Evolutionary conservation across 1,140 invertebrate genomes (phyloP), one percentile per base, ranked within the genome.

Genomic region (Drosophila parabipectinata): DNA sequence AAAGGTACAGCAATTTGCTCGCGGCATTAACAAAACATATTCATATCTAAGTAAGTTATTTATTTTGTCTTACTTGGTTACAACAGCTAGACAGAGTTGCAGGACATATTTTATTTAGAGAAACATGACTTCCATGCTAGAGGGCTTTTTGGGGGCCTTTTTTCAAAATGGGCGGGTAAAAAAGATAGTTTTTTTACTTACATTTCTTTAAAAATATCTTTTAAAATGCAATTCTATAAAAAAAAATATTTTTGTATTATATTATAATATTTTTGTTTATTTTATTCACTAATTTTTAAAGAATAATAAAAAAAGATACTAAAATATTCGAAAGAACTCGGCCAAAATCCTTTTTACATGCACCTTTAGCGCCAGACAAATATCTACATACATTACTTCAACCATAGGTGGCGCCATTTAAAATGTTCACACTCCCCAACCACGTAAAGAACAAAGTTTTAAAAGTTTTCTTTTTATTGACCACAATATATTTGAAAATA

Each of bases 1-100:
- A 60, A 52, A 77, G 79, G 62, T 81, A 81, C 64, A 80, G 72
- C 52, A 64, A 72, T 69, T 75, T 67, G 56, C 63, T 50, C 21
- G 12, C 51, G 63, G 63, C 63, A 67, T 67, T 67, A 64, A 64
- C 63, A 67, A 67, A 67, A 67, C 63, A 67, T 67, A 67, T 67
- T 67, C 60, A 67, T 64, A 67, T 64, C 48, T 67, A 53, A 67
- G 63, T 63, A 63, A 67, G 63, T 67, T 67, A 67, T 67, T 67
- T 67, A 64, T 67, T 52, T 67, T 67, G 63, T 21, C 37, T 64
- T 51, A 64, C 63, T 67, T 67, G 37, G 63, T 53, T 67, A 67
- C 59, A 64, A 44, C 34, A 34, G 37, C 34, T 41, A 52, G 48
- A 52, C 63, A 1, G 63, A 26, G 60, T 39, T 26, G 24, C 47